Conservation (phyloP, 30 jellyfish, hydroid and myxozoan genomes). For the Mastigias papua region DNA sequence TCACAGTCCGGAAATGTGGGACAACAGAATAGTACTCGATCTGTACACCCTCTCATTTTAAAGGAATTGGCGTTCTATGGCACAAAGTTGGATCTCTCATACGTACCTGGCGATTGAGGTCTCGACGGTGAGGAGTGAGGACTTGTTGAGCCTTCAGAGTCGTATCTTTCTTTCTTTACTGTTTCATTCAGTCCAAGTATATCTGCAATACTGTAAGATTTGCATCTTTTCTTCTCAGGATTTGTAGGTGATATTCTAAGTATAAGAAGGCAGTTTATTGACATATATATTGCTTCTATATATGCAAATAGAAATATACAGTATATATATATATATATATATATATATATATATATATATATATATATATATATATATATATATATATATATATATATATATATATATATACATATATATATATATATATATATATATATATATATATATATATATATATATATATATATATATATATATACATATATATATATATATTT, state of each 20-base stretch:
- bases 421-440: too few relatives aligned
- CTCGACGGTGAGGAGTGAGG: constrained; percentile 77
- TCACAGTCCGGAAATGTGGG: too few relatives aligned
- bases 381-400: too few relatives aligned
- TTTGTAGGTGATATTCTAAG: constrained; percentile 32
- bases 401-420: too few relatives aligned
- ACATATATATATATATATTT: not conserved
- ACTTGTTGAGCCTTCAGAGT: constrained; percentile 68
- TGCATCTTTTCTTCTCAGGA: constrained; percentile 66
- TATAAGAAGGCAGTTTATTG: not conserved
- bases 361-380: too few relatives aligned
- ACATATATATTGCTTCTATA: not conserved
- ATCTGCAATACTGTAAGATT: constrained; percentile 74
- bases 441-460: too few relatives aligned
- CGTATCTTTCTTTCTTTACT: constrained; percentile 59
- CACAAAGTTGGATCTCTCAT: not conserved
- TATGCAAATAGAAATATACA: not conserved
- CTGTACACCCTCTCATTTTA: not conserved
- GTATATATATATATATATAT: not conserved
- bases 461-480: too few relatives aligned
- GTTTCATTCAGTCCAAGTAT: constrained; percentile 66
- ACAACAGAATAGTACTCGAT: too few relatives aligned
- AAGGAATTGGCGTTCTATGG: not conserved
- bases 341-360: too few relatives aligned
- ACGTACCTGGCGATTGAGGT: constrained; percentile 66